A percentile compares a stretch with the other conserved stretches of the same genome.
phyloP scores from a whole-genome alignment of 2,888 invertebrate species.

The Tanytarsus gracilentus region DNA sequence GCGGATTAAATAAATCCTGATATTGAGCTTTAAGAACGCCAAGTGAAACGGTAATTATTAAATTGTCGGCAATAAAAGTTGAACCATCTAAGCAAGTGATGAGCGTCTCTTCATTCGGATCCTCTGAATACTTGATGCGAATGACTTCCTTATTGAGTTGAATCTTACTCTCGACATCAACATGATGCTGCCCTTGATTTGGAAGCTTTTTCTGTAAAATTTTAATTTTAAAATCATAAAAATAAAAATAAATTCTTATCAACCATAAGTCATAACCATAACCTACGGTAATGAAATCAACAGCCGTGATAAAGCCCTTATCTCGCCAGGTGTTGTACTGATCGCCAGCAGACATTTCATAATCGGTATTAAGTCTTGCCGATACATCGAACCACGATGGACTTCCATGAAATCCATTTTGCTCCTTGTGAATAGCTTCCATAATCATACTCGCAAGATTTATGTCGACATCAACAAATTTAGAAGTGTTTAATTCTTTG shows the following conservation, averaged over 20 bases:
- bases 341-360: conserved; percentile 45
- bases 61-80: conserved; percentile 45
- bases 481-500: neutral
- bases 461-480: neutral
- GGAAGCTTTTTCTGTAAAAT: conserved; percentile 49
- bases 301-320: conserved; percentile 41
- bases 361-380: conserved; percentile 41
- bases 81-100: conserved; percentile 37
- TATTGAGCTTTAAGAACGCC: conserved; percentile 51
- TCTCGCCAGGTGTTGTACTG: conserved; percentile 43
- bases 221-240: conserved; percentile 46
- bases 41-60: conserved; percentile 54
- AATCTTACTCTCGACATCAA: conserved; percentile 44
- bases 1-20: conserved; percentile 47
- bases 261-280: too few species aligned
- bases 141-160: conserved; percentile 44
- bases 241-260: too few species aligned
- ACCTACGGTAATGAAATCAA: too few species aligned
- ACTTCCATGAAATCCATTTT: neutral
- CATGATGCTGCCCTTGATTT: conserved; percentile 42
- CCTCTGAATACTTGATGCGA: conserved; percentile 39
- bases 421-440: neutral
- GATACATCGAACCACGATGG: conserved; percentile 37
- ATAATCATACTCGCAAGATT: neutral
- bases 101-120: conserved; percentile 33